Base-by-base conservation (phyloP, 1,140 invertebrate genomes). In the Zaprionus davidi region DNA sequence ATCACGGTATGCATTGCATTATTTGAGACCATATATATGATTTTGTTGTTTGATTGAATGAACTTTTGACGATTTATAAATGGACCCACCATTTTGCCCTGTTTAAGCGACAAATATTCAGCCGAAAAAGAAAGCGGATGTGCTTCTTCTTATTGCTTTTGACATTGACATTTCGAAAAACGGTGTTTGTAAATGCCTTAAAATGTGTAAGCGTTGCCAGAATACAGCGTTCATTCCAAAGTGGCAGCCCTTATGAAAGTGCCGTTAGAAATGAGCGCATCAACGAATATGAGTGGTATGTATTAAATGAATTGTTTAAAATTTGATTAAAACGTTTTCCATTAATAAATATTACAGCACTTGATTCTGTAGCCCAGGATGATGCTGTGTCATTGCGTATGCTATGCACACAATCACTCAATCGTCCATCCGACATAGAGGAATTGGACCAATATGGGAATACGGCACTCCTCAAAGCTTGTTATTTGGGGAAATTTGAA, bases 61-160 rank as follows among this genome's bases (percentile, higher is more conserved):
- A 49, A 63, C 70, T 75, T 72, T 68, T 74, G 49, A 46, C 22
- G 74, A 84, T 87, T 82, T 84, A 49, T 77, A 36, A 36, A 36
- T 6, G 46, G 75, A 88, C 87, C 58, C 71, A 90, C 87, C 87
- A 91, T 91, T 91, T 91, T 91, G 87, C 82, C 63, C 64, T 90
- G 87, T 81, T 78, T 55, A 68, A 81, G 56, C 63, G 75, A 86
- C 80, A 78, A 78, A 78, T 71, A 78, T 79, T 79, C 86, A 81
- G 60, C 53, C 65, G 71, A 80, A 82, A 90, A 82, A 85, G 78
- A 78, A 79, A 82, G 72, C 71, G 87, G 84, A 90, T 76, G 73
- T 46, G 64, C 71, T 77, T 46, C 66, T 55, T 73, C 53, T 64
- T 78, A 53, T 46, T 36, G 62, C 26, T 69, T 71, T 15, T 72